phyloP scores from a whole-genome alignment of 2,113 vertebrate genomes.

The Lycocorax pyrrhopterus region DNA sequence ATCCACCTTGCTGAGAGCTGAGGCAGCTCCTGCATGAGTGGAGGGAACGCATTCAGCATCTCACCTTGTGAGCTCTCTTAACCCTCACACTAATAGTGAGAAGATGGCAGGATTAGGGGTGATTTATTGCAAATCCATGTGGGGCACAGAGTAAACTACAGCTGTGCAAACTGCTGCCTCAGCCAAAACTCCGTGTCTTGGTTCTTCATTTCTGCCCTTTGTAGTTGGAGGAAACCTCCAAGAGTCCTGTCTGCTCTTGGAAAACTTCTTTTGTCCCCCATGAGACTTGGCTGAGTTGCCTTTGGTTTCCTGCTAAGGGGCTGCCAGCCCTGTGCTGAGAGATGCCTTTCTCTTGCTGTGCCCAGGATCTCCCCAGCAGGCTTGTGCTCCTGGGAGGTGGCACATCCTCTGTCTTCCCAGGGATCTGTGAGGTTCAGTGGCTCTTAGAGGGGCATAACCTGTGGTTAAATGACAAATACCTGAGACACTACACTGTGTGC shows the following conservation, averaged over 20 bases:
- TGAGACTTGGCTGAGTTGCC: not conserved
- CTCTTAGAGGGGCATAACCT: not conserved
- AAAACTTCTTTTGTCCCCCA: not conserved
- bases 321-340: not conserved
- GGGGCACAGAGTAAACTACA: not conserved
- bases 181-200: not conserved
- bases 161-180: not conserved
- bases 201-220: not conserved
- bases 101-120: not conserved
- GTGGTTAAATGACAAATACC: not conserved
- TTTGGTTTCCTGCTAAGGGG: not conserved
- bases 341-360: not conserved
- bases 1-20: fast-evolving
- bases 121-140: not conserved
- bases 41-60: not conserved
- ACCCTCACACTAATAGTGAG: not conserved
- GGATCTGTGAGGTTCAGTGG: not conserved
- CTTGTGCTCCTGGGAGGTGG: not conserved
- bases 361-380: not conserved
- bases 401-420: not conserved
- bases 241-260: not conserved
- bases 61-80: not conserved
- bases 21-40: not conserved
- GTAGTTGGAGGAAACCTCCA: not conserved
- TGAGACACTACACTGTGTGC: not conserved